Evolutionary conservation across 2,888 invertebrate species (phyloP).

Genomic region (Anagyrus pseudococci): DNA sequence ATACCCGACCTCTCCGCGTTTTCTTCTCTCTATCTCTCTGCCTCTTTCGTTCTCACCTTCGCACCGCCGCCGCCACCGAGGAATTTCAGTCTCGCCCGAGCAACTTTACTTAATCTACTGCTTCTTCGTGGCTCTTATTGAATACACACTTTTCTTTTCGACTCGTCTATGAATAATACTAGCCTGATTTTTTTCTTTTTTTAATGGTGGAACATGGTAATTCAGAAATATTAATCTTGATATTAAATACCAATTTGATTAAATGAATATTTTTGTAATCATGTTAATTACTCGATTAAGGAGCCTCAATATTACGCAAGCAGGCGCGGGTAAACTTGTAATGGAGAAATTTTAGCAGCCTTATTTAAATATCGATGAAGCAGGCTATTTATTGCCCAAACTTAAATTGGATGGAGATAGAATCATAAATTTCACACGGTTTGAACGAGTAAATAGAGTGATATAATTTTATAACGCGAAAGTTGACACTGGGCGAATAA

Average conservation of each 20-base stretch:
- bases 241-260: background rate
- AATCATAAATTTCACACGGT: background rate
- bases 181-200: background rate
- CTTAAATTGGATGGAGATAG: no score
- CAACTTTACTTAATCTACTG: conserved; percentile 12
- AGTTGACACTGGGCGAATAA: no score
- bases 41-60: conserved; percentile 2
- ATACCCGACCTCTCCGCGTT: background rate
- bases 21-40: background rate
- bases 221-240: background rate
- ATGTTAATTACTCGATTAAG: background rate
- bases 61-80: no score
- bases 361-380: background rate
- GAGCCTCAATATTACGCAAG: no score
- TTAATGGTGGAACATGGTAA: no score
- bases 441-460: background rate
- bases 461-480: background rate
- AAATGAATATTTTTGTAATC: background rate
- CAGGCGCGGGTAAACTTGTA: no score
- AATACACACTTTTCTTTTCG: background rate
- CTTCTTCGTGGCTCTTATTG: background rate
- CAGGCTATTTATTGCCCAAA: background rate
- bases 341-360: background rate
- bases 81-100: background rate
- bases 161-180: background rate